Evolutionary conservation across 2,113 vertebrate genomes (phyloP).

Genomic region (Columbina picui): DNA sequence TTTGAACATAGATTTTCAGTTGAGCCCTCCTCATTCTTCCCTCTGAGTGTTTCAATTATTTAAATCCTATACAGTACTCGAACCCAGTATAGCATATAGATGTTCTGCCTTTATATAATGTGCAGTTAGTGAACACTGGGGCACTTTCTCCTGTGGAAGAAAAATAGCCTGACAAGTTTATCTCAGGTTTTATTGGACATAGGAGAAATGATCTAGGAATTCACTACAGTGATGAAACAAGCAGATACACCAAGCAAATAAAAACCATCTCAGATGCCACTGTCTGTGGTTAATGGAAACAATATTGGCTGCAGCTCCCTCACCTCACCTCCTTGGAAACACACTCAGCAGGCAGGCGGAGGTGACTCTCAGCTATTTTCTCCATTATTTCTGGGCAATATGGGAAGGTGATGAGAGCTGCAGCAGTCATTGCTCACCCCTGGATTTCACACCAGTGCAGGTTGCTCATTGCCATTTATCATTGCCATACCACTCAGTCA

Average conservation of each 20-base stretch:
- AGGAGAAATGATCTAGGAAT: not conserved
- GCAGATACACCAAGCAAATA: not conserved
- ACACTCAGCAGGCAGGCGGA: accelerated
- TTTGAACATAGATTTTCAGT: not conserved
- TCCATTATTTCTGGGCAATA: not conserved
- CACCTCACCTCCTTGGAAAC: not conserved
- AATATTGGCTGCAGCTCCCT: not conserved
- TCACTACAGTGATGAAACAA: not conserved
- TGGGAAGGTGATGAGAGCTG: not conserved
- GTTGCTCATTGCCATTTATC: not conserved
- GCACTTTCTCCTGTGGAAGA: not conserved
- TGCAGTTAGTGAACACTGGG: not conserved
- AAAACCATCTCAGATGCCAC: not conserved
- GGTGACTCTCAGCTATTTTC: not conserved
- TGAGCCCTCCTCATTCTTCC: not conserved
- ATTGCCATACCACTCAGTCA: not conserved
- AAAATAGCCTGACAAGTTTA: not conserved
- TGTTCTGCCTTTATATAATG: not conserved
- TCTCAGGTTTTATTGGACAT: not conserved
- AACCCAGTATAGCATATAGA: not conserved
- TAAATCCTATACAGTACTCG: not conserved
- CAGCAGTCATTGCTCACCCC: not conserved
- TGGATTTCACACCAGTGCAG: not conserved
- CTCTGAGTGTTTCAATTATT: not conserved
- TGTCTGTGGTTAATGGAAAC: not conserved